These are phyloP conservation scores for Ovis canadensis DNA, from an alignment of 2,113 vertebrate genomes.

Conservation along the genomic window DNA sequence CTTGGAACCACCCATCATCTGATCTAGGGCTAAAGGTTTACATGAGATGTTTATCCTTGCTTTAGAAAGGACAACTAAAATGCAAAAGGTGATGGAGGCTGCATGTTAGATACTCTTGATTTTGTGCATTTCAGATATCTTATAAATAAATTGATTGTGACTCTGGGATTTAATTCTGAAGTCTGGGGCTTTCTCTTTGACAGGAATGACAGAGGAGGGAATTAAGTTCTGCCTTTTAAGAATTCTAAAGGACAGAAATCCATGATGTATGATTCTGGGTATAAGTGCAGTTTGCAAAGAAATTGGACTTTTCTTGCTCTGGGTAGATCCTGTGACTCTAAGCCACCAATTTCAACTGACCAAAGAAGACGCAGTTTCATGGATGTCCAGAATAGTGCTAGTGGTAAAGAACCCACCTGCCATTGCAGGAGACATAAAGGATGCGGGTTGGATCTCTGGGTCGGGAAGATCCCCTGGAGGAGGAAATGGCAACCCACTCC, in stretches of 20 bases:
- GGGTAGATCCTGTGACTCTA: neutral
- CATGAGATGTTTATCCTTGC: neutral
- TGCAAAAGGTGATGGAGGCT: neutral
- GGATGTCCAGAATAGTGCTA: neutral
- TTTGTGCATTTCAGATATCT: neutral
- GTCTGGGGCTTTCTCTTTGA: neutral
- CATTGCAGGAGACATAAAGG: neutral
- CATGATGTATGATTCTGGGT: neutral
- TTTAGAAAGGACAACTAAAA: neutral
- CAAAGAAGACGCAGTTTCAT: neutral
- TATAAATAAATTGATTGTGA: neutral
- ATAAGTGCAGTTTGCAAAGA: neutral
- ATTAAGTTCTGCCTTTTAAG: neutral
- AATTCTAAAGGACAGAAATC: neutral
- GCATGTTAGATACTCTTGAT: neutral
- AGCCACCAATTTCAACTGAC: neutral
- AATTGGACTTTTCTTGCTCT: neutral
- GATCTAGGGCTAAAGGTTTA: neutral
- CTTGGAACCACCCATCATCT: neutral
- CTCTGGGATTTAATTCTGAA: neutral
- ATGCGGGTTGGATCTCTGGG: accelerated
- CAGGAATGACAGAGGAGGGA: neutral
- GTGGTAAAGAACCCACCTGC: neutral
- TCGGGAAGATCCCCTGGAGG: neutral
- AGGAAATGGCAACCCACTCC: neutral